Conservation (phyloP, 2,888 invertebrate species). For the Tetragonula carbonaria region DNA sequence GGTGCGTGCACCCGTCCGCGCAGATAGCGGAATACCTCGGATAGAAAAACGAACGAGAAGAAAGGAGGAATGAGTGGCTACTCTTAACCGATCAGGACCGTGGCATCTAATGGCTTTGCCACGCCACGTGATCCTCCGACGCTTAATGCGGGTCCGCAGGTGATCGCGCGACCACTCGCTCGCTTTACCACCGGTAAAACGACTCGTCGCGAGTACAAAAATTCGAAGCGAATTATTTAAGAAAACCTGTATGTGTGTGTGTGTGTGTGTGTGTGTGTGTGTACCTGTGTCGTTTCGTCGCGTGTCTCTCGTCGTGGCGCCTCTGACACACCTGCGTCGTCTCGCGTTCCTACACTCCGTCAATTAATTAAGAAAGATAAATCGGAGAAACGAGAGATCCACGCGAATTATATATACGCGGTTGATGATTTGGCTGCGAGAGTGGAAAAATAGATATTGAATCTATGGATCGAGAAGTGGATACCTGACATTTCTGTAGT, state of each 20-base stretch:
- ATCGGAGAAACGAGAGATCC: background rate
- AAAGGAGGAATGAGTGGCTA: constrained; percentile 42
- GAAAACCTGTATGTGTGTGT: background rate
- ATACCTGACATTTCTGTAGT: too few species aligned
- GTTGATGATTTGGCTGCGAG: too few species aligned
- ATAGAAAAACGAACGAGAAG: constrained; percentile 25
- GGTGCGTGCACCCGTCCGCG: constrained; percentile 65
- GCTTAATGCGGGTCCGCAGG: constrained; percentile 51
- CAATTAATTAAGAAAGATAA: background rate
- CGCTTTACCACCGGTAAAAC: background rate
- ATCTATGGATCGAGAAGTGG: too few species aligned
- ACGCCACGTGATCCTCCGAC: constrained; percentile 50
- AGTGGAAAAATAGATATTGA: too few species aligned
- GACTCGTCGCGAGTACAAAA: background rate
- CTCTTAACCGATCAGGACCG: constrained; percentile 67
- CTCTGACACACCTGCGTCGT: background rate
- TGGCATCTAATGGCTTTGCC: constrained; percentile 60
- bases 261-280: too few species aligned
- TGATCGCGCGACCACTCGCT: constrained; percentile 27
- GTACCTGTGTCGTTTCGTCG: background rate
- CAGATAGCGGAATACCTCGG: constrained; percentile 58
- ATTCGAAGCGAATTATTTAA: background rate
- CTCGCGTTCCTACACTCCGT: background rate
- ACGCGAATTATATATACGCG: background rate
- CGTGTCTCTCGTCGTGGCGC: background rate